phyloP scores from a whole-genome alignment of 2,888 invertebrate species.

The Nephrotoma appendiculata region DNA sequence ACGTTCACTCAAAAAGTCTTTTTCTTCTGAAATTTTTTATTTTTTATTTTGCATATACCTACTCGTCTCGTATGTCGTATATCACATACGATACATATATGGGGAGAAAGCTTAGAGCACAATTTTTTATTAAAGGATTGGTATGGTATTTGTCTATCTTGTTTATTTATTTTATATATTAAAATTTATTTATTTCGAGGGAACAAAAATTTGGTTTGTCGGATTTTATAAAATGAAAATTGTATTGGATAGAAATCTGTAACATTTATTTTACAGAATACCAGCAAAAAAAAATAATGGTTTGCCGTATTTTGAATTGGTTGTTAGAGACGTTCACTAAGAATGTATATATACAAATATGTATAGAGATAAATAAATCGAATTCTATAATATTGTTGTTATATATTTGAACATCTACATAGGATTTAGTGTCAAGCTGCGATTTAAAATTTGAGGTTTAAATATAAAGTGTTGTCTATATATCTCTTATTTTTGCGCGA shows the following conservation, averaged over 20 bases:
- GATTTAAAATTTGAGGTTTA: not conserved
- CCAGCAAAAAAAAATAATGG: not conserved
- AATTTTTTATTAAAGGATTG: not conserved
- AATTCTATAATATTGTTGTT: not conserved
- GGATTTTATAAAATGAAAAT: not conserved
- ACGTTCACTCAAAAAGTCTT: not conserved
- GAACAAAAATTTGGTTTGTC: not conserved
- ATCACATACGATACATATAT: not conserved
- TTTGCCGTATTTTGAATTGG: not conserved
- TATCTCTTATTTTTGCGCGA: not conserved
- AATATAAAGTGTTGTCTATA: not conserved
- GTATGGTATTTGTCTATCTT: not conserved
- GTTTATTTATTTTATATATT: not conserved
- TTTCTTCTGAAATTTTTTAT: not conserved
- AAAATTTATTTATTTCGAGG: not conserved
- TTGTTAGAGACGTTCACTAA: not conserved
- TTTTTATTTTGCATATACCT: not conserved
- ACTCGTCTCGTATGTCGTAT: not conserved
- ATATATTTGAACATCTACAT: not conserved
- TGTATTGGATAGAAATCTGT: not conserved
- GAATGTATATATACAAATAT: not conserved
- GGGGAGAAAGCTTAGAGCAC: not conserved
- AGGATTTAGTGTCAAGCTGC: not conserved
- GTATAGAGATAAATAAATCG: not conserved
- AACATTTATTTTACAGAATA: not conserved